Evolutionary conservation across 2,888 invertebrate genomes (phyloP).

Genomic region (Candidula unifasciata): DNA sequence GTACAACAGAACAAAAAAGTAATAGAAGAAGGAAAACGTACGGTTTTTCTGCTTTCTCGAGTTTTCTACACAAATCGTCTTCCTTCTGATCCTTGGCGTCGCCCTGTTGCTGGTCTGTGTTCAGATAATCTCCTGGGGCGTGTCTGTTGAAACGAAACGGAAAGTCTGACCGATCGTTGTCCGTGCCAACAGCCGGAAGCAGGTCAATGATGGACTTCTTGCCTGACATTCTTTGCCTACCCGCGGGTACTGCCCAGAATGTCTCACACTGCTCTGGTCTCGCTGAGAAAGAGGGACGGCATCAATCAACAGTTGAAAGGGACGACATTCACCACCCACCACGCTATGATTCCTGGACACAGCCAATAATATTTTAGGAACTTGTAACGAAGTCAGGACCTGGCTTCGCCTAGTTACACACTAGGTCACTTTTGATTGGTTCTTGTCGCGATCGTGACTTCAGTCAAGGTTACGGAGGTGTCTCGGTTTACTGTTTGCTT

Average conservation of each 20-base stretch:
- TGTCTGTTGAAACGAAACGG: conserved; percentile 42
- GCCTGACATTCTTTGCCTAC: conserved; percentile 26
- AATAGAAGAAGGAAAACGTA: neutral
- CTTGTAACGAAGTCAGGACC: too few relatives aligned
- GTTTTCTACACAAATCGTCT: conserved; percentile 1
- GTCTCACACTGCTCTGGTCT: neutral
- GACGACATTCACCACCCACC: neutral
- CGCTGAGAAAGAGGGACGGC: conserved; percentile 32
- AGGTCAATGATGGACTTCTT: conserved; percentile 37
- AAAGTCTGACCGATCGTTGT: conserved; percentile 34
- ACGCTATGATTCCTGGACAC: too few relatives aligned
- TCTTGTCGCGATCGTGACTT: too few relatives aligned
- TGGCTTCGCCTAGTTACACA: too few relatives aligned
- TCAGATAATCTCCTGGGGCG: conserved; percentile 20
- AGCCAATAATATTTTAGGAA: too few relatives aligned
- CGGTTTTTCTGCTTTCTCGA: conserved; percentile 9
- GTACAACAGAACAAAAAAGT: too few relatives aligned
- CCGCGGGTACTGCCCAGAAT: conserved; percentile 30
- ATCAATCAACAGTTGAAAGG: neutral
- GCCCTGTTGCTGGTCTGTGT: neutral
- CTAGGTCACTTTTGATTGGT: too few relatives aligned
- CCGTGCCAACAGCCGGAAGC: conserved; percentile 16
- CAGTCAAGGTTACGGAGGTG: too few relatives aligned
- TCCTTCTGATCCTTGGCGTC: conserved; percentile 4
- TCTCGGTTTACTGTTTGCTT: too few relatives aligned